Base-by-base conservation (phyloP, 2,113 vertebrate species). In the Atherinomorus stipes region DNA sequence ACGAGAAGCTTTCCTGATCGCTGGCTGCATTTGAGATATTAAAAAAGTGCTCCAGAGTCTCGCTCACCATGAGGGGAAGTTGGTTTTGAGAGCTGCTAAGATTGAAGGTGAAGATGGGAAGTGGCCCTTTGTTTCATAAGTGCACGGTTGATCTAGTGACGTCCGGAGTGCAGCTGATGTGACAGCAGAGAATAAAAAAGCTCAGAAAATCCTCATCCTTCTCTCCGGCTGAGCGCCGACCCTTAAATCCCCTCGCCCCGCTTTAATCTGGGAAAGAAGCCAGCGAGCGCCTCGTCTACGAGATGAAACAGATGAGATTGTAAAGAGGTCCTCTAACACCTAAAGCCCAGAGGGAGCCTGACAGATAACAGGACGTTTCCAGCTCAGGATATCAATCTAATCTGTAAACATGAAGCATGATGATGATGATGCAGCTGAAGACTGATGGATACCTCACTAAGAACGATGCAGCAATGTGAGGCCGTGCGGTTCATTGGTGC, bases 141-240 rank as follows among this genome's bases (percentile, higher is more conserved):
- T 19, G 13, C 18, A 63, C 9, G 31, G 49, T 25, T 6, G 6
- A 2, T 42, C 61, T 3, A 22, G 7, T 44, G 40, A 34, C 10
- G 7, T 53, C 59, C 45, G 25, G 25, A 37, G 0, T 71, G 25
- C 56, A 62, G 25, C 22, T n/a, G 28, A 49, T 4, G 37, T 18
- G 26, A 63, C 12, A 12, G 64, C 19, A 21, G 44, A 23, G 67
- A 44, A 74, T 13, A 64, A 60, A n/a, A n/a, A n/a, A n/a, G n/a
- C n/a, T n/a, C n/a, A n/a, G 71, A 58, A 66, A 85, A 65, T 59
- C 68, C 34, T n/a, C 28, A 34, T 57, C 40, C 26, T 52, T 69
- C 19, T 80, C 21, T 47, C 77, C 49, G 47, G 28, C 28, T 28
- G 28, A 78, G 68, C 31, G 78, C 34, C 60, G 45, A 42, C 61